Evolutionary conservation across 2,888 invertebrate genomes (phyloP), one percentile per base, ranked within the genome.

Genomic region (Hoplodrina blanda): DNA sequence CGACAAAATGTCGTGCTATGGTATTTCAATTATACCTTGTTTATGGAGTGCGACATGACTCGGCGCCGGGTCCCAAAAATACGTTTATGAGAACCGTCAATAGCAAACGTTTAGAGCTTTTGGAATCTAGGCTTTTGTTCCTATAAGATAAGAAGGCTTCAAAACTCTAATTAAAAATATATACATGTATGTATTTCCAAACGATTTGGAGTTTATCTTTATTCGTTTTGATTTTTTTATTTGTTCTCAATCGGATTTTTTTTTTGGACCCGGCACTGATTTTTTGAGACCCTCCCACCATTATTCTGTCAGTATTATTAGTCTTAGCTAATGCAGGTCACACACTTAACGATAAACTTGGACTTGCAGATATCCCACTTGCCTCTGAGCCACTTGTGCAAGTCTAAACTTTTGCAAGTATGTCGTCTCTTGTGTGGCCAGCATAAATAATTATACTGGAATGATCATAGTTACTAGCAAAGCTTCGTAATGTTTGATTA

Each of bases 301-400:
- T 52, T 10, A 57, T 52, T 41, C 41, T 25, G 59, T 17, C 73
- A 64, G 79, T 77, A 79, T 79, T 77, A 79, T 54, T 69, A 54
- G 30, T 37, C 5, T n/a, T 65, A 55, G 53, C 54, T 6, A 54
- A n/a, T 46, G 46, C 46, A 17, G 46, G 5, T 11, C 15, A 15
- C 17, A 17, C 17, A 46, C 15, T 4, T 17, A 17, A 6, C 46
- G 1, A 17, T 17, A 46, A 46, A 46, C 17, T 17, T 46, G 17
- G 46, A 46, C 46, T 17, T 15, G 46, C 46, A 17, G 17, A 17
- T 41, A 46, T 0, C 46, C 15, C 46, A 46, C 46, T 46, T 41
- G 41, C 2, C 11, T 41, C 46, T 17, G 46, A 15, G 5, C 17
- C 46, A 46, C 17, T 46, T 46, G 46, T 6, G 17, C 46, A 46